Evolutionary conservation across 2,797 vertebrate species (phyloP).

Genomic region (Mycteria americana): DNA sequence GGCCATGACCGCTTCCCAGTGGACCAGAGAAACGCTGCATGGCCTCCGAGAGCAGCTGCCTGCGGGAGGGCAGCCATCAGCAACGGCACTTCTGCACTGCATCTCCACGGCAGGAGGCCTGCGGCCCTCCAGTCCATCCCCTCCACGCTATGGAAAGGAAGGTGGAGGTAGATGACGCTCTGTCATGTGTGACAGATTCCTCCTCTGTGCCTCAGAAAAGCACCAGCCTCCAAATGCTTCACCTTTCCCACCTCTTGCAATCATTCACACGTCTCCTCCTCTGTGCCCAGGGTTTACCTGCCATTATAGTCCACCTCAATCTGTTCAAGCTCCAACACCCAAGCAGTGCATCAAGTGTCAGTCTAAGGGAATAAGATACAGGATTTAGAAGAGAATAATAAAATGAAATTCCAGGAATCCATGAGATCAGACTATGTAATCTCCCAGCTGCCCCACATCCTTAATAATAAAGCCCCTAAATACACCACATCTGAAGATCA

Average conservation of each 20-base stretch:
- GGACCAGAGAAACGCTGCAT: not conserved
- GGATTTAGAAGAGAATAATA: not conserved
- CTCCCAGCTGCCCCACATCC: not conserved
- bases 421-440: not conserved
- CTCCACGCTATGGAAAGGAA: not conserved
- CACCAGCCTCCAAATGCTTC: not conserved
- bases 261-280: not conserved
- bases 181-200: accelerated
- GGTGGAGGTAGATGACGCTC: not conserved
- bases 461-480: not conserved
- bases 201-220: not conserved
- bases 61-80: not conserved
- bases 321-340: not conserved
- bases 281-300: not conserved
- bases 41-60: not conserved
- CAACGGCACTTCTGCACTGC: not conserved
- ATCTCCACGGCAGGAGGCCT: not conserved
- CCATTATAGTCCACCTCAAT: not conserved
- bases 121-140: not conserved
- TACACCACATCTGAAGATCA: not conserved
- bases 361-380: not conserved
- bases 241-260: not conserved
- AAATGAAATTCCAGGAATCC: not conserved
- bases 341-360: not conserved
- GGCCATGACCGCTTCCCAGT: not conserved